Conservation (phyloP, 2,113 vertebrate genomes). For the Hippocampus abdominalis region DNA sequence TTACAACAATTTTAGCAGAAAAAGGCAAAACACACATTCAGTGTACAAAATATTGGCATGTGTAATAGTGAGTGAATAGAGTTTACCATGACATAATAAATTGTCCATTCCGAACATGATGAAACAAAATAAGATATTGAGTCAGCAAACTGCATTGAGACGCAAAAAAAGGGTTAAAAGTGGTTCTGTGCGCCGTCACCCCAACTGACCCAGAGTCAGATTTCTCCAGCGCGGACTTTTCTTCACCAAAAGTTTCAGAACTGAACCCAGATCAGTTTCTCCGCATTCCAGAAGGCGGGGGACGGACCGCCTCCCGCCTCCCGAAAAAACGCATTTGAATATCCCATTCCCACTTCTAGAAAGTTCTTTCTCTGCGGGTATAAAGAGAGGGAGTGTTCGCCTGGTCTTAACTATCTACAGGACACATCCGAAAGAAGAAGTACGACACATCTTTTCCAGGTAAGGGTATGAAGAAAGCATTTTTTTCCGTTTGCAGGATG, state of each 20-base stretch:
- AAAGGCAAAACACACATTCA: background rate
- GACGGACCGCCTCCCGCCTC: conserved; percentile 55
- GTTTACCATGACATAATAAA: background rate
- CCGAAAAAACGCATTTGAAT: conserved; percentile 64
- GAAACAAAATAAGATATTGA: conserved; percentile 49
- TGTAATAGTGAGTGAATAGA: background rate
- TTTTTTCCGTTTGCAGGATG: conserved; percentile 24
- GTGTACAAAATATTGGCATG: background rate
- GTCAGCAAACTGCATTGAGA: conserved; percentile 31
- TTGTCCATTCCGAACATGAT: conserved; percentile 33
- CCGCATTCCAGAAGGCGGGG: conserved; percentile 40
- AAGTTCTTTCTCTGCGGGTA: conserved; percentile 74
- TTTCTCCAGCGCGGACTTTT: background rate
- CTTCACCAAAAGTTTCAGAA: background rate
- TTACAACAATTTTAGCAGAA: background rate
- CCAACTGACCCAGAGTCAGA: conserved; percentile 35
- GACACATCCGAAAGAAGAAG: conserved; percentile 28
- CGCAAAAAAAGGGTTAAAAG: background rate
- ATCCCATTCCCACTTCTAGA: conserved; percentile 81
- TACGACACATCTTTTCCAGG: conserved; percentile 40
- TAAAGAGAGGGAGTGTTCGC: conserved; percentile 47
- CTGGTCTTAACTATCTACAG: conserved; percentile 9
- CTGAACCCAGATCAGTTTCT: conserved; percentile 45
- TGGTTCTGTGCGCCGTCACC: background rate
- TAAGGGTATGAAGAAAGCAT: conserved; percentile 35